These are phyloP conservation scores for Periophthalmus modestus DNA, from an alignment of 2,113 vertebrate species.

Conservation along the genomic window DNA sequence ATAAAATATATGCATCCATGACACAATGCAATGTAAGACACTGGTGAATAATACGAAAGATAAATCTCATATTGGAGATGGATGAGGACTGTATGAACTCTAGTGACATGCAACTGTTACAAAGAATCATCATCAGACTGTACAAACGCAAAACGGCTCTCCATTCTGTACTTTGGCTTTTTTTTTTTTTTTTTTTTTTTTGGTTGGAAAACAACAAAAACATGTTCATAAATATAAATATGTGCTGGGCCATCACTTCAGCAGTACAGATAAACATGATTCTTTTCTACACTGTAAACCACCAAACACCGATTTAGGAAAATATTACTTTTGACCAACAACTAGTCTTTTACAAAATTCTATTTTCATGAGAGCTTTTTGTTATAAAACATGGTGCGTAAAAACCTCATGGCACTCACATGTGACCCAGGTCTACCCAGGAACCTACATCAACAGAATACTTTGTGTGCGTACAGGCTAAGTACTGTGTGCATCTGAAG, in stretches of 20 bases:
- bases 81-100: not conserved
- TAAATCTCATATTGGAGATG: not conserved
- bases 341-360: not conserved
- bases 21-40: not conserved
- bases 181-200: not conserved
- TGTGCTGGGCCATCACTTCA: not conserved
- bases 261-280: not conserved
- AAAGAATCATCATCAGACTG: conserved; percentile 3
- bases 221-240: not conserved
- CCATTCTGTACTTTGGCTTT: not conserved
- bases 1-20: conserved; percentile 2
- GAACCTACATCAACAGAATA: too few species aligned
- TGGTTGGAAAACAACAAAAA: conserved; percentile 4
- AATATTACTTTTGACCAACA: not conserved
- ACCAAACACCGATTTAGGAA: not conserved
- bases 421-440: not conserved
- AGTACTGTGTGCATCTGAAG: too few species aligned
- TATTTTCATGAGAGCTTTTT: not conserved
- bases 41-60: not conserved
- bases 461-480: too few species aligned
- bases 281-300: not conserved
- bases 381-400: not conserved
- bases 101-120: conserved; percentile 12
- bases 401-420: not conserved
- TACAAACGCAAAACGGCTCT: not conserved